Conservation (phyloP, 2,113 vertebrate genomes). For the Channa maculata region DNA sequence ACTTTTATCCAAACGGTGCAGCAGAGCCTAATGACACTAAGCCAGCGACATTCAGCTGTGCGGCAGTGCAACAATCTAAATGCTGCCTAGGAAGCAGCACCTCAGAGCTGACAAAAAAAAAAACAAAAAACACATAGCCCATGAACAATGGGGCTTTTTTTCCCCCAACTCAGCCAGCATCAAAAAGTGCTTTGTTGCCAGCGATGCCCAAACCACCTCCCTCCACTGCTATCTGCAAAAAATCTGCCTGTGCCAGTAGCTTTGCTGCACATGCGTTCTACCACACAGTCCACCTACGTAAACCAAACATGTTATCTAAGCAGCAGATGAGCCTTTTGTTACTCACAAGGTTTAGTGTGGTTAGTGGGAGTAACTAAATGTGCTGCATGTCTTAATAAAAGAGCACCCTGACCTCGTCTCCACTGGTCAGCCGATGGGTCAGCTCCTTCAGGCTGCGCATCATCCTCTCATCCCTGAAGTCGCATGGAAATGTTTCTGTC, state of each 20-base stretch:
- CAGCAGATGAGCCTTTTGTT: neutral
- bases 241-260: conserved; percentile 47
- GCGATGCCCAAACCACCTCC: conserved; percentile 3
- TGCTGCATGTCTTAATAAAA: neutral
- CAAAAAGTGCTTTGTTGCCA: conserved; percentile 51
- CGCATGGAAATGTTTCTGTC: conserved; percentile 94
- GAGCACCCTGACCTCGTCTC: conserved; percentile 87
- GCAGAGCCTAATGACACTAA: conserved; percentile 6
- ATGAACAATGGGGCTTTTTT: conserved; percentile 62
- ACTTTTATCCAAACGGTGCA: neutral
- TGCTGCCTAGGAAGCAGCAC: conserved; percentile 53
- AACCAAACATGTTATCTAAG: conserved; percentile 6
- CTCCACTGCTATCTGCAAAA: conserved; percentile 32
- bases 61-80: conserved; percentile 70
- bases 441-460: conserved; percentile 93
- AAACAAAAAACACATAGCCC: conserved; percentile 38
- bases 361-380: too few relatives aligned
- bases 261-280: conserved; percentile 11
- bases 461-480: conserved; percentile 94
- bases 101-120: conserved; percentile 33
- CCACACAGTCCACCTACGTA: neutral
- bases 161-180: conserved; percentile 50
- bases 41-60: conserved; percentile 30
- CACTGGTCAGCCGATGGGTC: conserved; percentile 86
- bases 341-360: neutral